Evolutionary conservation across 64 coral and sea anemone species (phyloP).

Genomic region (Pachyseris speciosa): DNA sequence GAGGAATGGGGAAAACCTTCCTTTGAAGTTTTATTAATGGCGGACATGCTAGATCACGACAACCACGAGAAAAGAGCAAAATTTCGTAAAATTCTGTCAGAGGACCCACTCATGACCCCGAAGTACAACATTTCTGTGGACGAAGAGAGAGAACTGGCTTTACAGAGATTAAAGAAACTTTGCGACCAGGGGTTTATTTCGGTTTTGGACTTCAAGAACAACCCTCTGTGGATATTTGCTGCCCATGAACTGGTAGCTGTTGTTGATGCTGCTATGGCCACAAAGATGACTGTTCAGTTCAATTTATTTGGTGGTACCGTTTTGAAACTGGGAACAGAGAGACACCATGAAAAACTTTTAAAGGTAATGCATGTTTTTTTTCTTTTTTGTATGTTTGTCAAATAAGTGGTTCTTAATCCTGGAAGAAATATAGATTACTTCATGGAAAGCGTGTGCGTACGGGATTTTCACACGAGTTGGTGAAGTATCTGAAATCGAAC

Average conservation of each 20-base stretch:
- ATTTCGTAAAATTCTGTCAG: conserved; percentile 74
- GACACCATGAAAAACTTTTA: conserved; percentile 74
- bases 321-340: conserved; percentile 74
- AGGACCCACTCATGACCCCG: conserved; percentile 66
- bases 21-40: conserved; percentile 66
- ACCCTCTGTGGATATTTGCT: conserved; percentile 73
- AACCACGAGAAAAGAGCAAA: conserved; percentile 66
- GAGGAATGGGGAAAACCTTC: conserved; percentile 66
- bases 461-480: no score
- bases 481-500: no score
- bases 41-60: conserved; percentile 55
- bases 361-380: no score
- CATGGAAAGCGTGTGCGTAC: no score
- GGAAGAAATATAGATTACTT: no score
- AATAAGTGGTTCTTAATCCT: no score
- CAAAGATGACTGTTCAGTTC: conserved; percentile 88
- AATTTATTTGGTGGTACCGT: conserved; percentile 83
- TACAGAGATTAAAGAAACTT: conserved; percentile 66
- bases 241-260: conserved; percentile 58
- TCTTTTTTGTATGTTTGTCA: no score
- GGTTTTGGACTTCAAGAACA: conserved; percentile 65
- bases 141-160: conserved; percentile 65
- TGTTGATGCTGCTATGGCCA: conserved; percentile 73
- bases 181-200: conserved; percentile 73
- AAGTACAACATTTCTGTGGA: conserved; percentile 76